Conservation (phyloP, 2,888 invertebrate genomes). For the Odontothrips loti region DNA sequence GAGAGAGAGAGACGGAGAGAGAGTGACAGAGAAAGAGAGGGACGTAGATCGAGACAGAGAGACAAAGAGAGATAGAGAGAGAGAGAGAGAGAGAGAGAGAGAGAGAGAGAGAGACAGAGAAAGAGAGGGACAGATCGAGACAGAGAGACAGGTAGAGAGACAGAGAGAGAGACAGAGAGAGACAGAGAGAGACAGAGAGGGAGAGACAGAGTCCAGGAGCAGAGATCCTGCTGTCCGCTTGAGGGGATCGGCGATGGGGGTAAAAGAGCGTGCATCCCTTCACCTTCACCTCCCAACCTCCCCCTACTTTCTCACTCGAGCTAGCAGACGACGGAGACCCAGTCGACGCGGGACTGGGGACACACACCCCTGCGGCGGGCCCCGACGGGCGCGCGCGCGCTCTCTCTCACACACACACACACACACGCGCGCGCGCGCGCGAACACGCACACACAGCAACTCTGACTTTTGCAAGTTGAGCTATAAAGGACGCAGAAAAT, state of each 20-base stretch:
- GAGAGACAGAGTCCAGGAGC: background rate
- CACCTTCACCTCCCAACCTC: background rate
- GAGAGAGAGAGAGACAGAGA: background rate
- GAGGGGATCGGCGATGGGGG: background rate
- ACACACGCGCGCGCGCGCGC: background rate
- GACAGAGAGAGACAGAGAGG: background rate
- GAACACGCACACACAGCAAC: background rate
- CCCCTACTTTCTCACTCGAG: background rate
- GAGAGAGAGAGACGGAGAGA: background rate
- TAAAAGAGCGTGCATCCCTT: background rate
- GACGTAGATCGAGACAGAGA: background rate
- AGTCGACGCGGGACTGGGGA: background rate
- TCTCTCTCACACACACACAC: background rate
- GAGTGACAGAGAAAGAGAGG: background rate
- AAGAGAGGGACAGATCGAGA: background rate
- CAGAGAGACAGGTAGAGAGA: background rate
- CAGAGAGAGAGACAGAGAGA: background rate
- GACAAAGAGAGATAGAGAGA: background rate
- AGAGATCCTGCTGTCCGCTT: background rate
- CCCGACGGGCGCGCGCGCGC: background rate
- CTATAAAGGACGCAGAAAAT: slow-evolving; percentile 23
- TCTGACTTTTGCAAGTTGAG: slow-evolving; percentile 22
- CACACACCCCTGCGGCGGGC: background rate
- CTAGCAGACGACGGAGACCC: too few relatives aligned
- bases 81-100: background rate